phyloP scores from a whole-genome alignment of 2,797 vertebrate species.

The Luscinia luscinia region DNA sequence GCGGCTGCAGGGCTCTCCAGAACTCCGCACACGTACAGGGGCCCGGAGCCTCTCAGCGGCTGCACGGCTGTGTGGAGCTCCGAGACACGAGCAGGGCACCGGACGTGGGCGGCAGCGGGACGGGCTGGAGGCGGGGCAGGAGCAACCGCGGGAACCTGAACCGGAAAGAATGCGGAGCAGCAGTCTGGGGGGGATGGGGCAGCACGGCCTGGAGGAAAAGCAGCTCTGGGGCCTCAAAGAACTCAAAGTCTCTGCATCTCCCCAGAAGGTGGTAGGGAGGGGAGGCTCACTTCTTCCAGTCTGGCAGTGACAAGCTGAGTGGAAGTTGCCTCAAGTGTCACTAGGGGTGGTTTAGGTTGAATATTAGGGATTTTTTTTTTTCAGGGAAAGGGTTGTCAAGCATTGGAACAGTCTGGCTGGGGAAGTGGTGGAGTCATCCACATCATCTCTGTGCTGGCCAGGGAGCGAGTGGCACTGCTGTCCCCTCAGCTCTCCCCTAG shows the following conservation, averaged over 20 bases:
- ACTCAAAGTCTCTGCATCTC: not conserved
- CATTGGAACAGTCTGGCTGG: not conserved
- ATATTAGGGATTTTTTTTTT: not conserved
- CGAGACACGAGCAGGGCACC: accelerated
- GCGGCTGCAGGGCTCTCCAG: too few species aligned
- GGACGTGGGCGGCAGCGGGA: accelerated
- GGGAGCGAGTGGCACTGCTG: accelerated
- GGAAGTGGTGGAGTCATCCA: not conserved
- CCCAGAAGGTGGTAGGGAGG: too few species aligned
- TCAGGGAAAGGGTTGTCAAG: not conserved
- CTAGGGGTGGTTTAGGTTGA: not conserved
- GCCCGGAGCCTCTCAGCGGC: accelerated
- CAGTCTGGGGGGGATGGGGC: too few species aligned
- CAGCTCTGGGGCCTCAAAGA: accelerated
- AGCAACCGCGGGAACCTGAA: too few species aligned
- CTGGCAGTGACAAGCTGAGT: too few species aligned
- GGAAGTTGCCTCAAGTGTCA: not conserved
- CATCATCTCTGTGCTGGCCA: not conserved
- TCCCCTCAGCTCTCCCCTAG: not conserved
- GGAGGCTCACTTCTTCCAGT: not conserved
- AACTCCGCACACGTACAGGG: accelerated
- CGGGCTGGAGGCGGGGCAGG: too few species aligned
- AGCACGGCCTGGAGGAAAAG: not conserved
- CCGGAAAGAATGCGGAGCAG: not conserved
- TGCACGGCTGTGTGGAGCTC: too few species aligned